These are phyloP conservation scores for Arrhopalites spinosus DNA, from an alignment of 2,888 invertebrate genomes.

Conservation along the genomic window DNA sequence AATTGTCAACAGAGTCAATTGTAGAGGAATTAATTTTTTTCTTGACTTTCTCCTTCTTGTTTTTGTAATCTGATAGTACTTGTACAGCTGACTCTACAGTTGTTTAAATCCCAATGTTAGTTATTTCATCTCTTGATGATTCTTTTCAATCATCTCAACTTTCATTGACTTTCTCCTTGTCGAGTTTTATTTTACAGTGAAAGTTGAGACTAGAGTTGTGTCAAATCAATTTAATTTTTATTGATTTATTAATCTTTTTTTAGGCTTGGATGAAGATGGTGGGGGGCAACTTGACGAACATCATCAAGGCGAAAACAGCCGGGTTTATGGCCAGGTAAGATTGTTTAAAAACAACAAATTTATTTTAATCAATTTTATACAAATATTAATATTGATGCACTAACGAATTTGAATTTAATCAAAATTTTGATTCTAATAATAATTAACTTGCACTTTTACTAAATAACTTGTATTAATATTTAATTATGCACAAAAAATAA, in stretches of 20 bases:
- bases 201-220: no score
- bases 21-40: no score
- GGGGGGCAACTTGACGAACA: constrained; percentile 40
- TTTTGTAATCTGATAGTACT: no score
- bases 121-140: no score
- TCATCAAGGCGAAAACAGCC: constrained; percentile 42
- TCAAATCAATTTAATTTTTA: not conserved
- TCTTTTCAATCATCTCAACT: no score
- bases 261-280: constrained; percentile 5
- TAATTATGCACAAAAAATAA: not conserved
- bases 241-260: no score
- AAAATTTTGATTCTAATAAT: not conserved
- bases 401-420: not conserved
- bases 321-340: constrained; percentile 39
- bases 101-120: no score
- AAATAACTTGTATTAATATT: not conserved
- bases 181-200: not conserved
- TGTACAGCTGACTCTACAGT: no score
- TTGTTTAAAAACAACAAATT: not conserved
- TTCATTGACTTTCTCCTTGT: not conserved
- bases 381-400: not conserved
- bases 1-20: no score
- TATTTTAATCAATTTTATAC: no score
- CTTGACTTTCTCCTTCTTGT: no score
- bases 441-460: not conserved